These are phyloP conservation scores for Saguinus midas DNA, from an alignment of 2,113 vertebrate genomes.

Conservation along the genomic window DNA sequence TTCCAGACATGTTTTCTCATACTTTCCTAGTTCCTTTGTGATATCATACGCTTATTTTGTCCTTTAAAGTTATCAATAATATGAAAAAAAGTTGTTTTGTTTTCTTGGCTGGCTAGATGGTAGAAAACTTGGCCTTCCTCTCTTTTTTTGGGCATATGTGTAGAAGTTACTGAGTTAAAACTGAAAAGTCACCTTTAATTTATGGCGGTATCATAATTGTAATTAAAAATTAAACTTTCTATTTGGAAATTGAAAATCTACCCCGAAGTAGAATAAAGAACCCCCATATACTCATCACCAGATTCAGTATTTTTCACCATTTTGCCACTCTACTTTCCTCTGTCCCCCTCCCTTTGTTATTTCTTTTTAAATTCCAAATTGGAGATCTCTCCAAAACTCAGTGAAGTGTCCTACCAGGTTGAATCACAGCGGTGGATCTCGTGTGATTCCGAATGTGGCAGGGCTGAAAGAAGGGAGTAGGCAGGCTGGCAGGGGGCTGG, in stretches of 20 bases:
- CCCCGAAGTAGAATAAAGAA: neutral
- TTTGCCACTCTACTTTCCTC: constrained; percentile 15
- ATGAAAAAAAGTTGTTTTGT: neutral
- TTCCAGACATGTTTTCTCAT: constrained; percentile 24
- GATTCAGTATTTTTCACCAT: neutral
- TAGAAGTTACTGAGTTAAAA: neutral
- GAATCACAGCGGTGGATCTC: neutral
- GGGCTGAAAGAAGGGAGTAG: neutral
- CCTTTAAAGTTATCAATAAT: neutral
- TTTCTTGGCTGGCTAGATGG: neutral
- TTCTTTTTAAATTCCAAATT: neutral
- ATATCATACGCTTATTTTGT: neutral
- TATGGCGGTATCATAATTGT: neutral
- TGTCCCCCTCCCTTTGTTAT: neutral
- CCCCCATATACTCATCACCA: neutral
- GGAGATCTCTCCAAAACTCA: neutral
- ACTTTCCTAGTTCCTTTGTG: neutral
- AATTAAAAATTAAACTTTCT: neutral
- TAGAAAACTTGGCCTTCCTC: neutral
- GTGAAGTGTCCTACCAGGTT: neutral
- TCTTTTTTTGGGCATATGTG: neutral
- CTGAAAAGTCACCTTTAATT: neutral
- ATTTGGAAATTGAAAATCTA: constrained; percentile 12
- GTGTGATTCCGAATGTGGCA: neutral
- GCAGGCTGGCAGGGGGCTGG: neutral